A percentile compares a stretch with the other conserved stretches of the same genome.
These are phyloP conservation scores for Holothuria scabra DNA, from an alignment of 53 echinoderm and acorn worm species.

Conservation along the genomic window DNA sequence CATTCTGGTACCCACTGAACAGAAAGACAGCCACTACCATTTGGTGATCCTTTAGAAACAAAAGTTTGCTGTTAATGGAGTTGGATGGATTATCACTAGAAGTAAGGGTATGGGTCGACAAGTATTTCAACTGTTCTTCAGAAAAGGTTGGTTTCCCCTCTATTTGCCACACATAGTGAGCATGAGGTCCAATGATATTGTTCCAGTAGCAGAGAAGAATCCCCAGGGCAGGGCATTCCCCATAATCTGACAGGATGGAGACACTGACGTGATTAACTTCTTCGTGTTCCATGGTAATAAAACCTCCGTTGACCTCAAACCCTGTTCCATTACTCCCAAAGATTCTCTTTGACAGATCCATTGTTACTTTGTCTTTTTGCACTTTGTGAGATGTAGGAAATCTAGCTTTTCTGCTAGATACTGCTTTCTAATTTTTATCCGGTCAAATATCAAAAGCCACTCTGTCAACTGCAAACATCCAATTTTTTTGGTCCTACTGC, in stretches of 20 bases:
- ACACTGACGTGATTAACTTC: conserved; percentile 11
- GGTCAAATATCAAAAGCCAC: no score
- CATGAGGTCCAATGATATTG: conserved; percentile 95
- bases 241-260: conserved; percentile 30
- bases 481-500: no score
- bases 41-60: conserved; percentile 77
- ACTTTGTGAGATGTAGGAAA: neutral
- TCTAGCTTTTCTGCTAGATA: no score
- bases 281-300: conserved; percentile 14
- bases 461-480: no score
- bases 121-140: conserved; percentile 69
- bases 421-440: no score
- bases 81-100: conserved; percentile 82
- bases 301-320: neutral
- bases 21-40: conserved; percentile 76
- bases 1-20: conserved; percentile 75
- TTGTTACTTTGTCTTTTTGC: neutral
- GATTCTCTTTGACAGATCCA: conserved; percentile 14
- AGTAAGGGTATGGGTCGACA: conserved; percentile 83
- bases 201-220: conserved; percentile 91
- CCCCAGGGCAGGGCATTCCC: conserved; percentile 76
- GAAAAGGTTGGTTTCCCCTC: conserved; percentile 70
- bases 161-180: conserved; percentile 80
- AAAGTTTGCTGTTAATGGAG: conserved; percentile 76
- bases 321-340: neutral